Evolutionary conservation across 2,797 vertebrate genomes (phyloP).

Genomic region (Pseudochromis fuscus): DNA sequence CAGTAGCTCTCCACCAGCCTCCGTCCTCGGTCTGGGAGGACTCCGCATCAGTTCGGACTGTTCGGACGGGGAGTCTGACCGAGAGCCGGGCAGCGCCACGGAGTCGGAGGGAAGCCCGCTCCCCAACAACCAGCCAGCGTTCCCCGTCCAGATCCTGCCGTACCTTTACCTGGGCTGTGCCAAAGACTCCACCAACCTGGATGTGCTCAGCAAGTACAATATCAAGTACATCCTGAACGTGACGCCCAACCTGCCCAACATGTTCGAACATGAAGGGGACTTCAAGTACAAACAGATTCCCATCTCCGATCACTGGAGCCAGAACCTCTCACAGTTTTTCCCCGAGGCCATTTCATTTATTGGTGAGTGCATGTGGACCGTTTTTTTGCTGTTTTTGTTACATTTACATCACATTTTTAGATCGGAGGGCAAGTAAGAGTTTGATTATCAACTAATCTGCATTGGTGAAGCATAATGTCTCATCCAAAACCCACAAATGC

Average conservation of each 20-base stretch:
- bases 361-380: slow-evolving; percentile 85
- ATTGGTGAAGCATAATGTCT: background rate
- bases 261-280: slow-evolving; percentile 96
- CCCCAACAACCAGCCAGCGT: slow-evolving; percentile 95
- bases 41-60: slow-evolving; percentile 96
- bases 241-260: slow-evolving; percentile 98
- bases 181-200: slow-evolving; percentile 98
- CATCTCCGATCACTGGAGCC: slow-evolving; percentile 99
- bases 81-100: slow-evolving; percentile 95
- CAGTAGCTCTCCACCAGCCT: slow-evolving; percentile 92
- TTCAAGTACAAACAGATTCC: slow-evolving; percentile 99
- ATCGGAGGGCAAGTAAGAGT: background rate
- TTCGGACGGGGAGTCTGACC: slow-evolving; percentile 95
- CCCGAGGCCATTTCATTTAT: slow-evolving; percentile 99
- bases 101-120: slow-evolving; percentile 96
- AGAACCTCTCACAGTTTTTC: slow-evolving; percentile 99
- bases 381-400: background rate
- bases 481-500: background rate
- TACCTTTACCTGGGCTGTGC: slow-evolving; percentile 98
- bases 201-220: slow-evolving; percentile 95
- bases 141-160: slow-evolving; percentile 97
- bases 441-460: background rate
- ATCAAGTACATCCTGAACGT: slow-evolving; percentile 99
- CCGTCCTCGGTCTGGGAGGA: slow-evolving; percentile 94
- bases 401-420: background rate